Base-by-base conservation (phyloP, 2,888 invertebrate genomes). In the Aquatica leii region DNA sequence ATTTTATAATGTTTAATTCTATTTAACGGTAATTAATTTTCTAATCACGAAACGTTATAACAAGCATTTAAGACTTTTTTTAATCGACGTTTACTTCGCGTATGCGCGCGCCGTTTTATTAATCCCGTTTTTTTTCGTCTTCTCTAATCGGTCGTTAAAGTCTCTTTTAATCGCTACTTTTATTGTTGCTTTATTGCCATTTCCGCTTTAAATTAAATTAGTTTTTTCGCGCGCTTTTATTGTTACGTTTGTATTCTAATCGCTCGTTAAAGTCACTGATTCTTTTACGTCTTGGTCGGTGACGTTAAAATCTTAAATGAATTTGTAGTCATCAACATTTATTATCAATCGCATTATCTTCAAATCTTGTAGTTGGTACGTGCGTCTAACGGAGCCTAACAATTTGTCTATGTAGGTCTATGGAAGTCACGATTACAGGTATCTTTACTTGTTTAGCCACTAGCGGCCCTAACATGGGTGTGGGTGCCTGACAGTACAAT, bases 401-500 rank as follows among this genome's bases (percentile, higher is more conserved):
- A 75, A 76, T 76, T 76, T 76, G 75, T 76, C 75, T 73, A 76
- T 75, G 74, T 76, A 74, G 75, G 75, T 76, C 76, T 75, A 65
- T 71, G 66, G 71, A 65, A 73, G 76, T 77, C 76, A 77, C 76
- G 76, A 77, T 69, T 71, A 61, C 59, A 59, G 67, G 65, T 63
- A 69, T 67, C 71, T 46, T 46, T 70, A 68, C 69, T 67, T 68
- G 68, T 69, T 68, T 65, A 67, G 69, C 73, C 71, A 71, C 70
- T 67, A 68, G 71, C 69, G 67, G 63, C 53, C 55, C 58, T 50
- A 59, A 66, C 67, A 66, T 73, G 77, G 77, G 77, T 75, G 78
- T 78, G 78, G 77, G 77, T 77, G 76, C 76, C 67, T 71, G 76
- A 76, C 75, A 75, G 73, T 72, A 74, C 74, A 72, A 77, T 77